These are phyloP conservation scores for Drosophila athabasca DNA, from an alignment of 1,140 invertebrate genomes.

Conservation along the genomic window DNA sequence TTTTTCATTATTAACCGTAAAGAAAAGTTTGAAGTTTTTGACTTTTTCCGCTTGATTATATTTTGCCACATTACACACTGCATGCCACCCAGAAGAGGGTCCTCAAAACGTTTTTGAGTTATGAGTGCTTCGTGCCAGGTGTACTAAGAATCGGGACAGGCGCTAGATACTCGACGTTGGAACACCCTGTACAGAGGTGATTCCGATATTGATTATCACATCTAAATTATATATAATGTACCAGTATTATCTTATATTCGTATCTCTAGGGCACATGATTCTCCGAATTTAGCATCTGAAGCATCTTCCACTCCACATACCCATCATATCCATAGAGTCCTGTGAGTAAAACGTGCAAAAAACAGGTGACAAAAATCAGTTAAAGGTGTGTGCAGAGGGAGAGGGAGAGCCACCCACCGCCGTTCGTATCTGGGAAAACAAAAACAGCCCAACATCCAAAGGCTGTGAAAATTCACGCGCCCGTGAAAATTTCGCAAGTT, in stretches of 20 bases:
- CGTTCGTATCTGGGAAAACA: slow-evolving; percentile 58
- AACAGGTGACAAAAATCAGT: slow-evolving; percentile 79
- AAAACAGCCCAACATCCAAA: slow-evolving; percentile 54
- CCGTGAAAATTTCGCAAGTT: slow-evolving; percentile 83
- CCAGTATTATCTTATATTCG: no score
- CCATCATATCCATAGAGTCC: not conserved
- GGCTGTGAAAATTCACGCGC: slow-evolving; percentile 74
- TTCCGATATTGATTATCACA: no score
- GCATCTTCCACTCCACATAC: slow-evolving; percentile 1
- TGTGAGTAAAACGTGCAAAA: slow-evolving; percentile 32
- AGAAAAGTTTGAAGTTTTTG: slow-evolving; percentile 48
- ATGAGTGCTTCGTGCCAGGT: slow-evolving; percentile 74
- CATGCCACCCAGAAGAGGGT: slow-evolving; percentile 19
- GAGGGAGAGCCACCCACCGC: not conserved
- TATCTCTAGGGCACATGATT: no score
- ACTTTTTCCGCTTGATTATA: slow-evolving; percentile 55
- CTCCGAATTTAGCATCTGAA: not conserved
- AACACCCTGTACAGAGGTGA: slow-evolving; percentile 6
- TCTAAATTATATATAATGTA: no score
- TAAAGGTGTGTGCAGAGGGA: slow-evolving; percentile 9
- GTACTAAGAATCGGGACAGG: slow-evolving; percentile 45
- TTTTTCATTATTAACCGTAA: slow-evolving; percentile 61
- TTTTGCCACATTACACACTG: slow-evolving; percentile 50
- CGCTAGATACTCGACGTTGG: not conserved
- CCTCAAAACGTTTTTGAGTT: slow-evolving; percentile 66